Evolutionary conservation across 53 echinoderm and acorn worm genomes (phyloP), one percentile per base, ranked within the genome.

Genomic region (Actinopyga echinites): DNA sequence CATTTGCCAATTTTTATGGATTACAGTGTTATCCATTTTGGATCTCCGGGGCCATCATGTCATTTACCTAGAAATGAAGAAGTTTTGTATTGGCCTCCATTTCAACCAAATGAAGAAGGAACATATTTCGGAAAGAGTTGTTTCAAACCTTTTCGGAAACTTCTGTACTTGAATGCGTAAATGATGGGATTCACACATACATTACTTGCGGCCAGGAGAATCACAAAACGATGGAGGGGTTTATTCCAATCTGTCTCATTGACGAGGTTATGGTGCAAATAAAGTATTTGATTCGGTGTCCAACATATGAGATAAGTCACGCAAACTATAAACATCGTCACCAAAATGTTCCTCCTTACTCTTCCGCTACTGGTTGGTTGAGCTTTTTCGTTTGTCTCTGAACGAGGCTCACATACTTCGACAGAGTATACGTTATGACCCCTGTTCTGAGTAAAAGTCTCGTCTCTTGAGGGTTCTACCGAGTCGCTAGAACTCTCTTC

Each of bases 211-310:
- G 77, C 77, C 5, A 77, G 49, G 1, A 77, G 33, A 33, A 77
- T 77, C 25, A 29, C 77, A 30, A 77, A 45, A 13, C 77, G 49
- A 55, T 77, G 54, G 11, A 77, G 54, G 6, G 77, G 77, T 55
- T 11, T 3, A 1, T 55, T 45, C 77, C 77, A 77, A 11, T 77
- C 77, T 0, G 21, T 52, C 29, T 53, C 55, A 8, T 56, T 30
- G 33, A 30, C 32, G 7, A 77, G 29, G 30, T 55, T 77, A 55
- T 77, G 77, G n/a, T 29, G 24, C 17, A 77, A 25, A 32, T 56
- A 77, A 20, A 77, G 77, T 53, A 77, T 56, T 56, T 77, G 77
- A 21, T 77, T 54, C 1, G 77, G 77, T 77, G 77, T 77, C 77
- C 77, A 77, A 21, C 77, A 77, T 42, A 77, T 20, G 24, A 49